These are phyloP conservation scores for Maccullochella peelii DNA, from an alignment of 2,113 vertebrate genomes.

Conservation along the genomic window DNA sequence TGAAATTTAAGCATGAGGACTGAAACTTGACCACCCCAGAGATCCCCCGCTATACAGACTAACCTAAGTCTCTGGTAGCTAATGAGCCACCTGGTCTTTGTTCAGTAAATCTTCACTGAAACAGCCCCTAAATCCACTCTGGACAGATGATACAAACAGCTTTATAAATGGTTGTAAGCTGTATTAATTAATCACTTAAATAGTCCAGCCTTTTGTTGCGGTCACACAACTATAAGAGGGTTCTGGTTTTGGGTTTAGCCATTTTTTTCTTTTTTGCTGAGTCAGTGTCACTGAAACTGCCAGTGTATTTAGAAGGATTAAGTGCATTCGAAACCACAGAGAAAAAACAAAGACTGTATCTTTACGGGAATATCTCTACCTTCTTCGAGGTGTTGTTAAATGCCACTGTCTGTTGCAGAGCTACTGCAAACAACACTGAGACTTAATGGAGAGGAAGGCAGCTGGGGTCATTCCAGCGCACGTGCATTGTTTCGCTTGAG, in stretches of 20 bases:
- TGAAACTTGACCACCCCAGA: constrained; percentile 80
- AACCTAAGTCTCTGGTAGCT: constrained; percentile 68
- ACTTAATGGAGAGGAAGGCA: constrained; percentile 25
- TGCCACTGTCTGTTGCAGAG: constrained; percentile 17
- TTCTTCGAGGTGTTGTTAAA: constrained; percentile 52
- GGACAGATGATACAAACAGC: constrained; percentile 78
- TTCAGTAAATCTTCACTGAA: constrained; percentile 80
- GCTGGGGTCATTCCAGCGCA: constrained; percentile 74
- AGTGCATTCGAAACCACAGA: constrained; percentile 47
- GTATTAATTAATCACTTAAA: constrained; percentile 81
- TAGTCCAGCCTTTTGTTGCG: constrained; percentile 65
- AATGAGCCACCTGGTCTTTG: constrained; percentile 83
- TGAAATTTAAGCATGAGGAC: constrained; percentile 82
- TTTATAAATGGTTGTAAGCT: constrained; percentile 78
- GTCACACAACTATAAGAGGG: constrained; percentile 57
- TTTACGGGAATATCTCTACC: constrained; percentile 13
- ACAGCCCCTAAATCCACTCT: constrained; percentile 68
- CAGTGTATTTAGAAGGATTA: constrained; percentile 55
- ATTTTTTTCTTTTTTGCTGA: constrained; percentile 41
- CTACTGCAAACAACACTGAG: constrained; percentile 34
- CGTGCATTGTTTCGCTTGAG: constrained; percentile 77
- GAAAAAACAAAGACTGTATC: constrained; percentile 47
- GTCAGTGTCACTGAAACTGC: constrained; percentile 59
- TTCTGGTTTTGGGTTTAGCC: constrained; percentile 54
- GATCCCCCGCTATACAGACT: constrained; percentile 64